A percentile compares a stretch with the other conserved stretches of the same genome.
Evolutionary conservation across 2,797 vertebrate species (phyloP).

Genomic region (Platyrinchus mystaceus): DNA sequence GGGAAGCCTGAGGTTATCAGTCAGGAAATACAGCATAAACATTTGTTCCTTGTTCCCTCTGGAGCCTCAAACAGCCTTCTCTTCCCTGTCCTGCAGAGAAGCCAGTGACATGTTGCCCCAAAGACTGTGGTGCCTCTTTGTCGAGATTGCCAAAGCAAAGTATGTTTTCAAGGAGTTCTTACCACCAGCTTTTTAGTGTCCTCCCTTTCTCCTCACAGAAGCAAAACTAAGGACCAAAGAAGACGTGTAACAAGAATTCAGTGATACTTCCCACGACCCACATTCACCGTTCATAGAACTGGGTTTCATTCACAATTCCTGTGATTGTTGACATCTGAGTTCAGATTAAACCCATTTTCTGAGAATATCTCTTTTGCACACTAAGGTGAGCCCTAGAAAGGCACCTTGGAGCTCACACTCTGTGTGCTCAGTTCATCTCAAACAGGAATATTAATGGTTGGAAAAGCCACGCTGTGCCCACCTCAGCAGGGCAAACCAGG

Average conservation of each 20-base stretch:
- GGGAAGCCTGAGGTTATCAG: background rate
- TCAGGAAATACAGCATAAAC: accelerated
- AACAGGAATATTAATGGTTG: too few species aligned
- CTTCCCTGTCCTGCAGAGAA: background rate
- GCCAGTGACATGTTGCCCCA: background rate
- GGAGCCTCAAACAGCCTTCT: accelerated
- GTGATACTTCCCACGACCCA: background rate
- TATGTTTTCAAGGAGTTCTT: background rate
- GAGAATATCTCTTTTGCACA: background rate
- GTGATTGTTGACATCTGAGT: background rate
- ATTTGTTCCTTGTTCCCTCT: background rate
- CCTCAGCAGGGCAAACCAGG: background rate
- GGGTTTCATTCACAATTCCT: background rate
- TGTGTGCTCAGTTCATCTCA: accelerated
- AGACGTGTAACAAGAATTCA: background rate
- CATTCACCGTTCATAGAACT: background rate
- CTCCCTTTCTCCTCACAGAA: background rate
- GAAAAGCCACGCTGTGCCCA: background rate
- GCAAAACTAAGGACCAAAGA: background rate
- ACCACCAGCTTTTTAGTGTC: background rate
- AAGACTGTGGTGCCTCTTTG: background rate
- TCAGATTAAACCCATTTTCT: background rate
- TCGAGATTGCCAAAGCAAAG: background rate
- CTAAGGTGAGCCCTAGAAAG: background rate
- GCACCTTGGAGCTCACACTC: background rate